Conservation (phyloP, 2,113 vertebrate genomes). For the Polypterus senegalus region DNA sequence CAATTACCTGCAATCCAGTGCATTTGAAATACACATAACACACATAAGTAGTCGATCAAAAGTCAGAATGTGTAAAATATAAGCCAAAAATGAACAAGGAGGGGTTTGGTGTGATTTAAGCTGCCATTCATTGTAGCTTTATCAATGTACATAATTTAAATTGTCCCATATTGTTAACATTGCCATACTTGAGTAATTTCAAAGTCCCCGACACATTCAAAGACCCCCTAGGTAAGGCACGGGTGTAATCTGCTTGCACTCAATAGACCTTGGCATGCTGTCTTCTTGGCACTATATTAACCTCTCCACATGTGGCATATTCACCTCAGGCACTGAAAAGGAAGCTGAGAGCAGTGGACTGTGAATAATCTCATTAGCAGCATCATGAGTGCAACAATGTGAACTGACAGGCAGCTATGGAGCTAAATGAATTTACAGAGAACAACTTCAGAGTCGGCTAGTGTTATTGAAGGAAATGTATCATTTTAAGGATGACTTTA, state of each 20-base stretch:
- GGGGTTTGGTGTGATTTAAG: too few relatives aligned
- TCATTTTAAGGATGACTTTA: too few relatives aligned
- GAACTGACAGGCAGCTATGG: conserved; percentile 9
- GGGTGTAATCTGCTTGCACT: conserved; percentile 15
- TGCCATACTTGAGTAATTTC: too few relatives aligned
- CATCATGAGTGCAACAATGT: conserved; percentile 10
- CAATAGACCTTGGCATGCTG: conserved; percentile 10
- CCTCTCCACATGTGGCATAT: background rate
- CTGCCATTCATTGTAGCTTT: too few relatives aligned
- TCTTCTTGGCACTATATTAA: conserved; percentile 8
- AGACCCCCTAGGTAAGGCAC: conserved; percentile 4
- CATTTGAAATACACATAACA: too few relatives aligned
- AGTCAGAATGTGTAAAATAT: too few relatives aligned
- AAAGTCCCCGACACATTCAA: conserved; percentile 1
- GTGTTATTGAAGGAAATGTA: too few relatives aligned
- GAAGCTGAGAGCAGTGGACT: background rate
- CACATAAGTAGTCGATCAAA: too few relatives aligned
- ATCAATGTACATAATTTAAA: too few relatives aligned
- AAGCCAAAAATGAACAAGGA: too few relatives aligned
- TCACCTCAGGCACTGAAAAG: background rate
- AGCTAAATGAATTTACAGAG: conserved; percentile 7
- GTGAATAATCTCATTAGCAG: conserved; percentile 16
- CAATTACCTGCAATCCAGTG: too few relatives aligned
- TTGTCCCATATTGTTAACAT: too few relatives aligned
- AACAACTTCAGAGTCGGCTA: background rate